Base-by-base conservation (phyloP, 2,888 invertebrate species). In the Apocheima hispidaria region DNA sequence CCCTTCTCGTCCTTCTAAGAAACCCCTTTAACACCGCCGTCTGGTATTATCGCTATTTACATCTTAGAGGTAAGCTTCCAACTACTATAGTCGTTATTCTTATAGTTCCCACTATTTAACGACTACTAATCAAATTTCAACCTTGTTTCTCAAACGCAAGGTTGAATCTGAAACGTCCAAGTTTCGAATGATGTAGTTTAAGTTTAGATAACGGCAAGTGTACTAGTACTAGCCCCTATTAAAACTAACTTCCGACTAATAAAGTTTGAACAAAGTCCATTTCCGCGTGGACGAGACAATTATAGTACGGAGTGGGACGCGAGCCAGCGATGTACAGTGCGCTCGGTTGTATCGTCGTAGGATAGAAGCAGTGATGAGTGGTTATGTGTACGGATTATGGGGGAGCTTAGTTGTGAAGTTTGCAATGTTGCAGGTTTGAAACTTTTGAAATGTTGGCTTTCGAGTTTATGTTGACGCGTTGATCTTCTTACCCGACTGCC, bases 181-280 rank as follows among this genome's bases (percentile, higher is more conserved):
- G 56, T 56, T 60, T 56, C 35, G 56, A 50, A 56, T 59, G 57
- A n/a, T 52, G 53, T 64, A 60, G 65, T 68, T 62, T 63, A 65
- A 66, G 70, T 68, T 66, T 58, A 60, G 66, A 58, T 66, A 70
- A 68, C 70, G 71, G 72, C 71, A 73, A 71, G 72, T 72, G 70
- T 71, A 73, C 74, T 71, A 66, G 70, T 71, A 73, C 74, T 71
- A 66, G 70, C 74, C 73, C 71, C 74, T 80, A 82, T 84, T 82
- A 82, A 81, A 83, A 81, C 81, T 82, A 76, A 80, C 79, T 75
- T 73, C 55, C 63, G 66, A 72, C 76, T 80, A 81, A 79, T 79
- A 80, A 82, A 84, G 77, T 81, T 78, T 72, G 74, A 79, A 82
- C 81, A 77, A 78, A 79, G 77, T 83, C 77, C 83, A 83, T 82